Evolutionary conservation across 2,797 vertebrate species (phyloP).

Genomic region (Rhinella marina): DNA sequence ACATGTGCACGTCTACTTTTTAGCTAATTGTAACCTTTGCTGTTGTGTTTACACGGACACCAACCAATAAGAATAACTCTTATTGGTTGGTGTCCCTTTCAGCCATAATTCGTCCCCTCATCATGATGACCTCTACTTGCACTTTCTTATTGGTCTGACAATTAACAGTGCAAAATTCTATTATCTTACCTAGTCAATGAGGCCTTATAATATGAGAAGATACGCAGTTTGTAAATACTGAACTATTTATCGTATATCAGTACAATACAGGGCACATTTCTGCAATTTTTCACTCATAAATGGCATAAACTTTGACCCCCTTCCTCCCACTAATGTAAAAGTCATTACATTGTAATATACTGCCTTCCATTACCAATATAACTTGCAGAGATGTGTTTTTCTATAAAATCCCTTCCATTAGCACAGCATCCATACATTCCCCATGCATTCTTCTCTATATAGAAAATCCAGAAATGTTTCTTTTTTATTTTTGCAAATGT

Average conservation of each 20-base stretch:
- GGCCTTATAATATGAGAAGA: background rate
- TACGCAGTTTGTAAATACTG: background rate
- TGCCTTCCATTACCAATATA: background rate
- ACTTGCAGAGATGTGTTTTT: background rate
- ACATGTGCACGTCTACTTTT: no score
- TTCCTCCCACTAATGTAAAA: background rate
- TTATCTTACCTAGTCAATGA: background rate
- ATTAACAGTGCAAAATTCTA: background rate
- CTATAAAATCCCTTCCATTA: background rate
- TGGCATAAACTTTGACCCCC: background rate
- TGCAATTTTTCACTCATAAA: background rate
- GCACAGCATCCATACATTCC: background rate
- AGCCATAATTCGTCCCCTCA: no score
- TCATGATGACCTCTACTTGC: no score
- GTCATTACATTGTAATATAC: background rate
- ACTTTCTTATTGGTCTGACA: no score
- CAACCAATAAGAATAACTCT: no score
- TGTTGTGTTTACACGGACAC: no score
- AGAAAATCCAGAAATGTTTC: slow-evolving; percentile 16
- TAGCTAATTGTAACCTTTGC: no score
- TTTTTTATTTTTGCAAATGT: slow-evolving; percentile 25
- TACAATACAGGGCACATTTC: background rate
- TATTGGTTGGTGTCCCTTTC: no score
- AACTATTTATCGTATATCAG: background rate
- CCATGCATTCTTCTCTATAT: background rate